A percentile compares a stretch with the other conserved stretches of the same genome.
These are phyloP conservation scores for Carabus problematicus DNA, from an alignment of 2,888 invertebrate genomes.

Conservation along the genomic window DNA sequence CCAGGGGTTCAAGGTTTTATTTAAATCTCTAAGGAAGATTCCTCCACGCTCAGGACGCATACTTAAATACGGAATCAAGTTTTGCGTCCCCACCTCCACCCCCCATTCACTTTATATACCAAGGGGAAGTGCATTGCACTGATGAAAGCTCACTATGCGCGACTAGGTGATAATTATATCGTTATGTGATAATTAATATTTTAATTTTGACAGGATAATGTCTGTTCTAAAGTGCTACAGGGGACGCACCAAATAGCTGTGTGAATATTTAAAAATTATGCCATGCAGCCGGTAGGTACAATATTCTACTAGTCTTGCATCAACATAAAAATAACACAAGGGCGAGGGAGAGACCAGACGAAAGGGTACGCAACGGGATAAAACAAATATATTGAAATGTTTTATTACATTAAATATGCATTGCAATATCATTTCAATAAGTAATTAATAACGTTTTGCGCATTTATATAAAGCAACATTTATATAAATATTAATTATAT, in stretches of 20 bases:
- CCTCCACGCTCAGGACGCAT: constrained; percentile 13
- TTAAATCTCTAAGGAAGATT: constrained; percentile 25
- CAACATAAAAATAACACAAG: too few species aligned
- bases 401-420: too few species aligned
- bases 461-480: too few species aligned
- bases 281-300: too few species aligned
- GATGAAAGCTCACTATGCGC: neutral
- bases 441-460: too few species aligned
- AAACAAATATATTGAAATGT: too few species aligned
- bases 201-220: constrained; percentile 28
- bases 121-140: neutral
- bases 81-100: constrained; percentile 12
- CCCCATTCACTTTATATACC: neutral
- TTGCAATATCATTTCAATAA: too few species aligned
- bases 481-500: too few species aligned
- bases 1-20: constrained; percentile 11
- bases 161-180: constrained; percentile 34
- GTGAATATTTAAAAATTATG: constrained; percentile 9
- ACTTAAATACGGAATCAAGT: constrained; percentile 16
- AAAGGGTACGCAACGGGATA: too few species aligned
- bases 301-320: too few species aligned
- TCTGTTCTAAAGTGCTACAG: constrained; percentile 15
- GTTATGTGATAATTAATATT: constrained; percentile 38
- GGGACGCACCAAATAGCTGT: constrained; percentile 7
- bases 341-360: too few species aligned